phyloP scores from a whole-genome alignment of 2,888 invertebrate species.

The Ophioninae sp. region DNA sequence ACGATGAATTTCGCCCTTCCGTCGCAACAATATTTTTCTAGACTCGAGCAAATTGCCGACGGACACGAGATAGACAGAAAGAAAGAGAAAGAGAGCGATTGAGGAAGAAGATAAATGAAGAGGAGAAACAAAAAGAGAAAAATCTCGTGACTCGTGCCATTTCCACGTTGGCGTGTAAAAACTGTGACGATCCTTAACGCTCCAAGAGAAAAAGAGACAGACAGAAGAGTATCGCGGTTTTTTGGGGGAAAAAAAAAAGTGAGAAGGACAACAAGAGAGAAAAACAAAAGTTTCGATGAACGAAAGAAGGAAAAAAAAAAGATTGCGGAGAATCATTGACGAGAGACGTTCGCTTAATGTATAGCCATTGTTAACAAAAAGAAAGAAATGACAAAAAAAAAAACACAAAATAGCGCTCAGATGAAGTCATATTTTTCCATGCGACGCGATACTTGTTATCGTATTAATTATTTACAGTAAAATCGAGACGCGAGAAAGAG shows the following conservation, averaged over 20 bases:
- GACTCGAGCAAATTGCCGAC: too few relatives aligned
- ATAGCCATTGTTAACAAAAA: slow-evolving; percentile 77
- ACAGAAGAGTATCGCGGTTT: slow-evolving; percentile 40
- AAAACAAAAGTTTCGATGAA: slow-evolving; percentile 40
- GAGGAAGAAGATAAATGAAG: slow-evolving; percentile 17
- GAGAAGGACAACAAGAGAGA: slow-evolving; percentile 11
- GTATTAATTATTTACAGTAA: slow-evolving; percentile 66
- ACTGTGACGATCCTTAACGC: slow-evolving; percentile 52
- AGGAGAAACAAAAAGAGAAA: slow-evolving; percentile 66
- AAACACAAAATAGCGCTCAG: slow-evolving; percentile 74
- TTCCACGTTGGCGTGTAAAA: slow-evolving; percentile 77
- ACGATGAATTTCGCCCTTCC: too few relatives aligned
- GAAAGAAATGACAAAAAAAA: too few relatives aligned
- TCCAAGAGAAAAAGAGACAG: not conserved
- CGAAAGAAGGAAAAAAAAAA: slow-evolving; percentile 60
- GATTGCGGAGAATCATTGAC: slow-evolving; percentile 68
- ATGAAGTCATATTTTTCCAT: slow-evolving; percentile 81
- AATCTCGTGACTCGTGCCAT: slow-evolving; percentile 77
- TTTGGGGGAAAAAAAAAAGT: slow-evolving; percentile 38
- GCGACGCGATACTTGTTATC: slow-evolving; percentile 79
- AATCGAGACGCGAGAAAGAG: slow-evolving; percentile 46
- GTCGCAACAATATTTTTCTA: too few relatives aligned
- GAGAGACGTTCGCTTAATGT: slow-evolving; percentile 71
- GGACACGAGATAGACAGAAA: not conserved
- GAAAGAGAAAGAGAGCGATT: slow-evolving; percentile 1